These are phyloP conservation scores for Pelodiscus sinensis DNA, from an alignment of 2,113 vertebrate species.

Conservation along the genomic window DNA sequence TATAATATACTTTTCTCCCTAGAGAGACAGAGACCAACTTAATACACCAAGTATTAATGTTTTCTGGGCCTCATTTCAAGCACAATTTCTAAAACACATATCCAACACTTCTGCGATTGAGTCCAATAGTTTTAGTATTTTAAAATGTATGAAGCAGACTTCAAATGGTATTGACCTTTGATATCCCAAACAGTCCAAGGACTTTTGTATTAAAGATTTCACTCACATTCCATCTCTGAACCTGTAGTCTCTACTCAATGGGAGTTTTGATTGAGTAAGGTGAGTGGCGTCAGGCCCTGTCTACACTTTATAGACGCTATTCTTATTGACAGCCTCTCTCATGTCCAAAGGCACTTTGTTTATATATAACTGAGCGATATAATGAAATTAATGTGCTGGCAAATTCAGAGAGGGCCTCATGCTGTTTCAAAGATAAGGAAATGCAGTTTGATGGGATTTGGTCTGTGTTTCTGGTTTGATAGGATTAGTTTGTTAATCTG, in stretches of 20 bases:
- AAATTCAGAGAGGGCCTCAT: neutral
- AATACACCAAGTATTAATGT: neutral
- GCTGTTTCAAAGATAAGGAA: neutral
- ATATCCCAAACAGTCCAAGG: neutral
- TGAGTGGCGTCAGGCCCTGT: neutral
- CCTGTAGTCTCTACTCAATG: neutral
- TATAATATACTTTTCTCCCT: neutral
- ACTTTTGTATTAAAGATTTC: neutral
- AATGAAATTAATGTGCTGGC: neutral
- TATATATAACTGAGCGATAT: neutral
- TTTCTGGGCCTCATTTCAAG: neutral
- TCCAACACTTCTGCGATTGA: neutral
- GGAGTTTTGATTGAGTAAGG: neutral
- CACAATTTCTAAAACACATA: neutral
- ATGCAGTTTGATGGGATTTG: neutral
- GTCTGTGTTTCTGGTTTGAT: neutral
- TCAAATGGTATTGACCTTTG: neutral
- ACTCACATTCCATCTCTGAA: accelerated
- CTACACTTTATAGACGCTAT: neutral
- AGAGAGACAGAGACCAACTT: neutral
- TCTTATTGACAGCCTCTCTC: neutral
- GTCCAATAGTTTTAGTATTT: neutral
- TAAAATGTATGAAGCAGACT: neutral
- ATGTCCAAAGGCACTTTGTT: neutral
- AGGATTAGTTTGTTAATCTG: neutral